These are phyloP conservation scores for Cataglyphis livida DNA, from an alignment of 2,888 invertebrate genomes.

Conservation along the genomic window DNA sequence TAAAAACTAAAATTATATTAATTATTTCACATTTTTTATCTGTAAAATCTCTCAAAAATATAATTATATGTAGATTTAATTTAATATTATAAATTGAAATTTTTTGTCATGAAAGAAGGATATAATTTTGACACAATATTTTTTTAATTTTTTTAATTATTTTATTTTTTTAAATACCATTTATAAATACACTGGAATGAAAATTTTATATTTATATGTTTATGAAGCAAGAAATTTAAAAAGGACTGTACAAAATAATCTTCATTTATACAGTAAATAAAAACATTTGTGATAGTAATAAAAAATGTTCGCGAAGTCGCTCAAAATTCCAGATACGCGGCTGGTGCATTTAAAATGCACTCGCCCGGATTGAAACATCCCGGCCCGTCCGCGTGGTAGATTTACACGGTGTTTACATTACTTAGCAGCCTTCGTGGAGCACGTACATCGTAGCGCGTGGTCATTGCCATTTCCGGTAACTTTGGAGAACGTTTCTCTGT, in stretches of 20 bases:
- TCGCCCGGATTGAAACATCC: slow-evolving; percentile 56
- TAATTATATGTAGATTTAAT: not conserved
- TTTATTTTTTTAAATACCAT: not conserved
- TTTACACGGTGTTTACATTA: slow-evolving; percentile 81
- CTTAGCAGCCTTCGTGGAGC: slow-evolving; percentile 73
- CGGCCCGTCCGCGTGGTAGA: slow-evolving; percentile 59
- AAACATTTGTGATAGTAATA: not conserved
- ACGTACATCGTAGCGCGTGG: slow-evolving; percentile 51
- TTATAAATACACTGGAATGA: not conserved
- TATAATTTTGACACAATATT: not conserved
- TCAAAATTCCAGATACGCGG: slow-evolving; percentile 23
- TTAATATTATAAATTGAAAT: not conserved
- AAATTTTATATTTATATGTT: not conserved
- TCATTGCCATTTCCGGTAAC: slow-evolving; percentile 56
- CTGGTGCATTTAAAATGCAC: slow-evolving; percentile 32
- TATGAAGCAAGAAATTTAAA: not conserved
- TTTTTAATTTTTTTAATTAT: not conserved
- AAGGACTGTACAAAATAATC: not conserved
- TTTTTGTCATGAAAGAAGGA: not conserved
- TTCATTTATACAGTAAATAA: not conserved
- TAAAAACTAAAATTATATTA: not conserved
- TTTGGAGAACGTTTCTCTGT: slow-evolving; percentile 59
- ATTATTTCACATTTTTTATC: not conserved
- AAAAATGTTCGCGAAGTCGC: not conserved
- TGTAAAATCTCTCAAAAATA: not conserved